These are phyloP conservation scores for Melanocharis versteri DNA, from an alignment of 2,113 vertebrate genomes.

Conservation along the genomic window DNA sequence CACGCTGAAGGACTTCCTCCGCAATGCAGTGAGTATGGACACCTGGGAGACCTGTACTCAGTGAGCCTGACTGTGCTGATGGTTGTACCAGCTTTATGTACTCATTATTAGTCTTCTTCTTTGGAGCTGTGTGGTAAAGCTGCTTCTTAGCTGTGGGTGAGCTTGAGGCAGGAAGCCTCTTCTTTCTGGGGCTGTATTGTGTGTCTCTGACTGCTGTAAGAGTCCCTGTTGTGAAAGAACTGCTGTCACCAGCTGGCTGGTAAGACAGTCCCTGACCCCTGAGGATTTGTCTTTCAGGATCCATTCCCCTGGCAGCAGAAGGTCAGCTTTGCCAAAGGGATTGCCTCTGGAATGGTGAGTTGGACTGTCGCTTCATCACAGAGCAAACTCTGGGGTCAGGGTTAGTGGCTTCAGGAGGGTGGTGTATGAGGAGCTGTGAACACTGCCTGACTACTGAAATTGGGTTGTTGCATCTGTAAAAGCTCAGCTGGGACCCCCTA, in stretches of 20 bases:
- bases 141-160: background rate
- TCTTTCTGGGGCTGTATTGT: background rate
- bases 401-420: background rate
- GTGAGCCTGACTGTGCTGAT: background rate
- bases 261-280: background rate
- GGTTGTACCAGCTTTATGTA: background rate
- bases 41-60: background rate
- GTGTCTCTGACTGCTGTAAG: background rate
- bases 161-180: background rate
- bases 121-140: background rate
- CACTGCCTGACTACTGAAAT: background rate
- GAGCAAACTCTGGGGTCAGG: background rate
- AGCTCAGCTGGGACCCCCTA: background rate
- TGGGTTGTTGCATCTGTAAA: background rate
- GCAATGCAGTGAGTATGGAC: slow-evolving; percentile 79
- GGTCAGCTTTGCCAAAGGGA: slow-evolving; percentile 92
- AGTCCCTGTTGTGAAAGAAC: background rate
- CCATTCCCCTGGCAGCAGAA: slow-evolving; percentile 91
- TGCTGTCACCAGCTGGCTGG: background rate
- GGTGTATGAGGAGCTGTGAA: background rate
- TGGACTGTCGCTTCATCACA: background rate
- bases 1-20: slow-evolving; percentile 92
- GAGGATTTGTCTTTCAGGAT: slow-evolving; percentile 75
- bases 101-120: background rate
- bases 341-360: slow-evolving; percentile 95